A percentile compares a stretch with the other conserved stretches of the same genome.
Conservation (phyloP, 2,888 invertebrate genomes). For the Aspidiotus rigidus region DNA sequence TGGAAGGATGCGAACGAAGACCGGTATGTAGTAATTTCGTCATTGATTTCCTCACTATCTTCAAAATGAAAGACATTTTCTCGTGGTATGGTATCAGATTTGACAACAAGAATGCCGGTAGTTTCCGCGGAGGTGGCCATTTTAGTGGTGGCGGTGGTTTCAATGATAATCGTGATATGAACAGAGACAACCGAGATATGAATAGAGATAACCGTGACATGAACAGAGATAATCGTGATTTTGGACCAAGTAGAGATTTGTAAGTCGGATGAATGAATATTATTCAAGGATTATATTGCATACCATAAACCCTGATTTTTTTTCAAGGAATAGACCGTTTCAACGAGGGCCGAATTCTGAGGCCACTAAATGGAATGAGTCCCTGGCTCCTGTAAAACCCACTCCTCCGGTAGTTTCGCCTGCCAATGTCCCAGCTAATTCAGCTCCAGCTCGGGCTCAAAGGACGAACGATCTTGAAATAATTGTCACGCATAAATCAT, state of each 20-base stretch:
- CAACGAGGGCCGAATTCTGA: background rate
- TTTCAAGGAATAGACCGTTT: too few species aligned
- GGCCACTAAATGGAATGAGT: conserved; percentile 20
- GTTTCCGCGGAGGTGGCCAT: conserved; percentile 9
- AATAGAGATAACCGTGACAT: conserved; percentile 5
- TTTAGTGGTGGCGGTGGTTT: background rate
- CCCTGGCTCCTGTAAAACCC: conserved; percentile 7
- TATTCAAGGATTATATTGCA: too few species aligned
- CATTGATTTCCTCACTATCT: background rate
- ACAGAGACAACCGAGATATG: conserved; percentile 12
- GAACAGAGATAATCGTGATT: conserved; percentile 19
- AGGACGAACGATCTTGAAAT: conserved; percentile 75
- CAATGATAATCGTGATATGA: conserved; percentile 3
- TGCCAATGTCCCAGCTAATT: background rate
- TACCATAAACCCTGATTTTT: too few species aligned
- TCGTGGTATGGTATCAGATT: background rate
- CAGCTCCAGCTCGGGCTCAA: background rate
- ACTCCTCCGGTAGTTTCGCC: background rate
- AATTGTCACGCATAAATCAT: conserved; percentile 68
- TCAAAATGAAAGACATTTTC: background rate
- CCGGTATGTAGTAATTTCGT: background rate
- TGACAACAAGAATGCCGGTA: conserved; percentile 12
- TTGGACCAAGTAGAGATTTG: conserved; percentile 12
- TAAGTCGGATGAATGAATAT: background rate
- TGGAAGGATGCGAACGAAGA: conserved; percentile 17